phyloP scores from a whole-genome alignment of 1,140 invertebrate species.

The Drosophila malerkotliana region DNA sequence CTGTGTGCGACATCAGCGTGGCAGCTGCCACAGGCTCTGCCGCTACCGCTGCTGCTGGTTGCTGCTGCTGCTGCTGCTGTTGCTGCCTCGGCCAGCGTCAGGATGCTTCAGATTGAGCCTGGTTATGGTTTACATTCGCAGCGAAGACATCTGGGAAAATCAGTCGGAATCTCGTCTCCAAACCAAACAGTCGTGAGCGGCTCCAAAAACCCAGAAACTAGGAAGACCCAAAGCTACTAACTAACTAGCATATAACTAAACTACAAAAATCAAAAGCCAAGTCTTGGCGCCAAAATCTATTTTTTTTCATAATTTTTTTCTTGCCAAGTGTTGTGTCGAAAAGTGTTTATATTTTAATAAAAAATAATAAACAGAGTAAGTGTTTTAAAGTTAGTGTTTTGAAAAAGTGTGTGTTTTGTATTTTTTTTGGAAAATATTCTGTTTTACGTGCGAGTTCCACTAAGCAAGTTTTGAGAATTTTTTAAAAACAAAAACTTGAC shows the following conservation, averaged over 20 bases:
- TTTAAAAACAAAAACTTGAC: slow-evolving; percentile 73
- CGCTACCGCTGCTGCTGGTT: not conserved
- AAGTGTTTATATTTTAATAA: not conserved
- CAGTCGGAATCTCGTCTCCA: slow-evolving; percentile 74
- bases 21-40: slow-evolving; percentile 9
- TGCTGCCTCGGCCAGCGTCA: slow-evolving; percentile 21
- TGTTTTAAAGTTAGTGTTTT: not conserved
- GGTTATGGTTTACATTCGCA: slow-evolving; percentile 73
- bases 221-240: not conserved
- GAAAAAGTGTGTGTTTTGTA: not conserved
- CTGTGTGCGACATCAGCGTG: slow-evolving; percentile 53
- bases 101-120: slow-evolving; percentile 55
- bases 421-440: slow-evolving; percentile 2
- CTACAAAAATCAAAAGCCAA: not conserved
- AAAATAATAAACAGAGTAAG: not conserved
- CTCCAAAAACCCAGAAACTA: slow-evolving; percentile 13
- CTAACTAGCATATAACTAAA: not conserved
- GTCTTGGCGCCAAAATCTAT: slow-evolving; percentile 1
- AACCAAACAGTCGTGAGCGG: slow-evolving; percentile 69
- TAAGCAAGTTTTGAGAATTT: slow-evolving; percentile 75
- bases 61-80: slow-evolving; percentile 7
- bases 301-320: not conserved
- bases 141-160: slow-evolving; percentile 69
- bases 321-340: not conserved
- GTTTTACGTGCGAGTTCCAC: slow-evolving; percentile 70